Evolutionary conservation across 2,797 vertebrate genomes (phyloP).

Genomic region (Gallirallus australis): DNA sequence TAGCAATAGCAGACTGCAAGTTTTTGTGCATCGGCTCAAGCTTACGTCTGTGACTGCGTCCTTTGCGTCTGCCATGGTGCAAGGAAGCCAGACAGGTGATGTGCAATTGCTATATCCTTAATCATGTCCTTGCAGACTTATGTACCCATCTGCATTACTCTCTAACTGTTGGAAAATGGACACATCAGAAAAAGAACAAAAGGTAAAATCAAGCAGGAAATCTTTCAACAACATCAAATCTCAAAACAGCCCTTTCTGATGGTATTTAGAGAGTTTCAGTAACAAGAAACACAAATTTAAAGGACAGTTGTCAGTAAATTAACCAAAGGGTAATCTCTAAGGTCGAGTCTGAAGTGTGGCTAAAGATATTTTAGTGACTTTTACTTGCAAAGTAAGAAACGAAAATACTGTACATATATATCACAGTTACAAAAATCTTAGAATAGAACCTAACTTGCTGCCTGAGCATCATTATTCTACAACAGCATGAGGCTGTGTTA

Average conservation of each 20-base stretch:
- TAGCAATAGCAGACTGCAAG: neutral
- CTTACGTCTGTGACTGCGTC: neutral
- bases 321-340: neutral
- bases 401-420: neutral
- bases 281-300: neutral
- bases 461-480: neutral
- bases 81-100: neutral
- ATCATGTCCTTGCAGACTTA: too few species aligned
- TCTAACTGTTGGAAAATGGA: neutral
- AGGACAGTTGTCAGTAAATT: neutral
- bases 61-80: neutral
- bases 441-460: neutral
- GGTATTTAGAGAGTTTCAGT: neutral
- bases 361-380: conserved; percentile 5
- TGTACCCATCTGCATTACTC: neutral
- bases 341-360: neutral
- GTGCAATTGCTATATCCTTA: neutral
- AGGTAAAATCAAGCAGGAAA: neutral
- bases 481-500: neutral
- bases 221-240: neutral
- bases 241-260: neutral
- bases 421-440: neutral
- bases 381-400: neutral
- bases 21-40: neutral
- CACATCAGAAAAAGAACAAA: neutral